Conservation (phyloP, 92 coral and sea anemone species). For the Phenganax marumi region DNA sequence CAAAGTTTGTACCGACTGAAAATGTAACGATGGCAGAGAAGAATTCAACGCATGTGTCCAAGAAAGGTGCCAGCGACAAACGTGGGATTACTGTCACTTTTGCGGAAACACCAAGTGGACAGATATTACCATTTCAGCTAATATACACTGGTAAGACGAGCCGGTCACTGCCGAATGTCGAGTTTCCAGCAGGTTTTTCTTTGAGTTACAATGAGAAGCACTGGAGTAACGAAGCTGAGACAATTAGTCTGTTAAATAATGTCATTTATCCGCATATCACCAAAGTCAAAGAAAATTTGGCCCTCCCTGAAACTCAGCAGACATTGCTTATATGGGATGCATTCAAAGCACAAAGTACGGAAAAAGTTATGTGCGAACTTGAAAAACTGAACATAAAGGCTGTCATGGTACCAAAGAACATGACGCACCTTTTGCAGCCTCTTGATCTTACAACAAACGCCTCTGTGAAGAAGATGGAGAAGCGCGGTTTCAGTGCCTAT, state of each 20-base stretch:
- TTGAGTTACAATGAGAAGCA: slow-evolving; percentile 59
- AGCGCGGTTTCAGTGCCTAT: slow-evolving; percentile 53
- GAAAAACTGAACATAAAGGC: slow-evolving; percentile 44
- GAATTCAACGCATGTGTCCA: slow-evolving; percentile 47
- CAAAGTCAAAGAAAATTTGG: slow-evolving; percentile 54
- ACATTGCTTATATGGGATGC: slow-evolving; percentile 60
- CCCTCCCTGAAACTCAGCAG: slow-evolving; percentile 58
- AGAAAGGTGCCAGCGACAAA: slow-evolving; percentile 50
- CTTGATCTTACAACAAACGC: slow-evolving; percentile 46
- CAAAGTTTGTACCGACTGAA: slow-evolving; percentile 52
- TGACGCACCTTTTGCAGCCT: slow-evolving; percentile 52
- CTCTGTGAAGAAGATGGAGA: slow-evolving; percentile 48
- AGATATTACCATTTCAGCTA: slow-evolving; percentile 49
- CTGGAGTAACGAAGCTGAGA: slow-evolving; percentile 60
- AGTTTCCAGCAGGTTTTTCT: slow-evolving; percentile 53
- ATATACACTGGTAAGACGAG: slow-evolving; percentile 54
- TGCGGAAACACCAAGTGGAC: slow-evolving; percentile 53
- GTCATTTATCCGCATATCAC: slow-evolving; percentile 56
- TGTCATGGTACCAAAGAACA: slow-evolving; percentile 37
- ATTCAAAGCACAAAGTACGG: slow-evolving; percentile 60
- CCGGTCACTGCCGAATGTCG: slow-evolving; percentile 54
- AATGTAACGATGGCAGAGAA: slow-evolving; percentile 42
- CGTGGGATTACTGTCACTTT: slow-evolving; percentile 61
- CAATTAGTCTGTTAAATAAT: slow-evolving; percentile 50
- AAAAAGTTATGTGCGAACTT: slow-evolving; percentile 57